Evolutionary conservation across 2,797 vertebrate genomes (phyloP), one percentile per base, ranked within the genome.

Genomic region (Premnoplex brunnescens): DNA sequence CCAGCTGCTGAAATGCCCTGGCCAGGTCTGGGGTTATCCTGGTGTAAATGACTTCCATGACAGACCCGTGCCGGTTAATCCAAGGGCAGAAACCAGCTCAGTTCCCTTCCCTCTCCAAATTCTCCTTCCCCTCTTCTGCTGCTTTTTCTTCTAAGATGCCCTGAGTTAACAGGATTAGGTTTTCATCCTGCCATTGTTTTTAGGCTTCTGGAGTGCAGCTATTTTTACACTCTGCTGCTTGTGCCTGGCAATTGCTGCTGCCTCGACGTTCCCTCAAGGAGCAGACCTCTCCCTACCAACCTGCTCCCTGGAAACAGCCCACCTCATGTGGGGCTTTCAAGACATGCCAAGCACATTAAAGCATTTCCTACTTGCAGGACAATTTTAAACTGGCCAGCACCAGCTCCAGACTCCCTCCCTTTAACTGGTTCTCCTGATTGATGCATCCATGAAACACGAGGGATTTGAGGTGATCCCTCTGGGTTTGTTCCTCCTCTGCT

Each of bases 1-100:
- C 94, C 93, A 94, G 92, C 94, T 96, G 96, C 96, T 91, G 93
- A 71, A 74, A 49, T 30, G 56, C 91, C 89, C 39, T 27, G 74
- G 88, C 82, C 88, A 93, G 91, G 83, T 95, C 91, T 5, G 68
- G 11, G 14, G 67, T 63, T 69, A 48, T 66, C 27, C 69, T 79
- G 59, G 55, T 77, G 78, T 34, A 71, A 89, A 71, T 77, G 67
- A 91, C 88, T 88, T 59, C 93, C 78, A 0, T 26, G 83, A 88
- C 85, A 80, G 92, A 83, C 56, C 88, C 3, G 24, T 10, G 10
- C 63, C n/a, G 52, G 34, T 83, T 21, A 82, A 77, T 14, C 72
- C 78, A 89, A 58, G 88, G 71, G 81, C 59, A 85, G 41, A 81
- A 86, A 71, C 28, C 2, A 26, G 49, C 52, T 89, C 60, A 2